These are phyloP conservation scores for Brachionus rotundiformis DNA, from an alignment of 1,140 invertebrate species.

Conservation along the genomic window DNA sequence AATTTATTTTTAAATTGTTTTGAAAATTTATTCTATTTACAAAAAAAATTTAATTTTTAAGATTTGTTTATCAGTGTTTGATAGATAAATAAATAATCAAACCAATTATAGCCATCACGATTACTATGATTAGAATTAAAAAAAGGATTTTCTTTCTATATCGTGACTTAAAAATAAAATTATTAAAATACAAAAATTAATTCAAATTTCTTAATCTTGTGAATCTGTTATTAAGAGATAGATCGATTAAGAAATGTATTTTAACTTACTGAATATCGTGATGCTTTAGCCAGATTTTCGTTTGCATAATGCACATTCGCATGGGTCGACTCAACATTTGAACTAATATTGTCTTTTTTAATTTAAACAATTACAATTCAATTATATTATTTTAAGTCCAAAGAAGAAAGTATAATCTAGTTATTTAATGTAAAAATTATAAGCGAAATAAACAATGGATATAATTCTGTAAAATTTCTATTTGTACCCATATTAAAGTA, in stretches of 20 bases:
- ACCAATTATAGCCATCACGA: conserved; percentile 17
- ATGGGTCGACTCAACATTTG: conserved; percentile 37
- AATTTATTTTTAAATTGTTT: neutral
- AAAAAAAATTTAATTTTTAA: neutral
- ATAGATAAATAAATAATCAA: conserved; percentile 45
- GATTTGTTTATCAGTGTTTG: neutral
- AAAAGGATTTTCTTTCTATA: conserved; percentile 41
- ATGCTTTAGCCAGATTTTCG: conserved; percentile 14
- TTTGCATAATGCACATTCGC: conserved; percentile 10
- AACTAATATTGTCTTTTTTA: conserved; percentile 31
- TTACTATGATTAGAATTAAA: conserved; percentile 29
- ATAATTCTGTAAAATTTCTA: too few relatives aligned
- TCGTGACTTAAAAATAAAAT: conserved; percentile 6
- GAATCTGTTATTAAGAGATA: too few relatives aligned
- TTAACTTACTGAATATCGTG: conserved; percentile 42
- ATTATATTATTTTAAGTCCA: too few relatives aligned
- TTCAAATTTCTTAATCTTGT: too few relatives aligned
- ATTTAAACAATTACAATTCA: neutral
- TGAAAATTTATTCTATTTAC: neutral
- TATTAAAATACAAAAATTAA: neutral
- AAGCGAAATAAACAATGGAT: too few relatives aligned
- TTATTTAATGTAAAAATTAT: too few relatives aligned
- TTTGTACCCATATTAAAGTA: too few relatives aligned
- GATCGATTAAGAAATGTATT: too few relatives aligned
- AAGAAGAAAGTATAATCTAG: too few relatives aligned